These are phyloP conservation scores for Ephestia elutella DNA, from an alignment of 1,140 invertebrate genomes.

Conservation along the genomic window DNA sequence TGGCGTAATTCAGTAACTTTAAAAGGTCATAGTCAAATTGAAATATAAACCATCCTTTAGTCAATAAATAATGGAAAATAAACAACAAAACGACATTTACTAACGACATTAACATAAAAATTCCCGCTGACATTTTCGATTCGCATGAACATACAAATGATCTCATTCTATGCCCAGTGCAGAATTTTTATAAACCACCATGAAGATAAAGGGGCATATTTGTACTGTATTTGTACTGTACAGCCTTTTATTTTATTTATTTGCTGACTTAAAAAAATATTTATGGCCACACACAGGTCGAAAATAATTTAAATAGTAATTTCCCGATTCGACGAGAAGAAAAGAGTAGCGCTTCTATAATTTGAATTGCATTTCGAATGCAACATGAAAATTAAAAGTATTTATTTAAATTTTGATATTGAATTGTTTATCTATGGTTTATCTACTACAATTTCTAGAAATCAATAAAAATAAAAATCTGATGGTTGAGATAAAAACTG, in stretches of 20 bases:
- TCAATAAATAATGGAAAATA: conserved; percentile 6
- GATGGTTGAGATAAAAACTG: too few relatives aligned
- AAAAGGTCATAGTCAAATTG: not conserved
- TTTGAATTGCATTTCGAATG: too few relatives aligned
- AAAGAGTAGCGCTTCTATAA: too few relatives aligned
- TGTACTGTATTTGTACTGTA: conserved; percentile 2
- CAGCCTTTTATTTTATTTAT: not conserved
- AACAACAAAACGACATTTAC: conserved; percentile 12
- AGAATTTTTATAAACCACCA: conserved; percentile 12
- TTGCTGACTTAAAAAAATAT: not conserved
- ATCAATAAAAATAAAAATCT: too few relatives aligned
- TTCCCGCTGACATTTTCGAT: conserved; percentile 10
- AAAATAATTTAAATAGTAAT: too few relatives aligned
- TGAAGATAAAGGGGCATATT: conserved; percentile 9
- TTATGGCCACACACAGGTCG: too few relatives aligned
- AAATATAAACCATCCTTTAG: not conserved
- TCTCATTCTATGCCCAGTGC: conserved; percentile 1
- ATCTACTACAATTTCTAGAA: too few relatives aligned
- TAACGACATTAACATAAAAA: conserved; percentile 16
- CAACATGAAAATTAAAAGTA: too few relatives aligned
- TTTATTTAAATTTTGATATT: too few relatives aligned
- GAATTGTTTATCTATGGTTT: too few relatives aligned
- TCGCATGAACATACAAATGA: conserved; percentile 14
- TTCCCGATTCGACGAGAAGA: too few relatives aligned
- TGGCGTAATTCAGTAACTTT: not conserved